A percentile compares a stretch with the other conserved stretches of the same genome.
These are phyloP conservation scores for Microcebus jonahi DNA, from an alignment of 2,113 vertebrate species.

Conservation along the genomic window DNA sequence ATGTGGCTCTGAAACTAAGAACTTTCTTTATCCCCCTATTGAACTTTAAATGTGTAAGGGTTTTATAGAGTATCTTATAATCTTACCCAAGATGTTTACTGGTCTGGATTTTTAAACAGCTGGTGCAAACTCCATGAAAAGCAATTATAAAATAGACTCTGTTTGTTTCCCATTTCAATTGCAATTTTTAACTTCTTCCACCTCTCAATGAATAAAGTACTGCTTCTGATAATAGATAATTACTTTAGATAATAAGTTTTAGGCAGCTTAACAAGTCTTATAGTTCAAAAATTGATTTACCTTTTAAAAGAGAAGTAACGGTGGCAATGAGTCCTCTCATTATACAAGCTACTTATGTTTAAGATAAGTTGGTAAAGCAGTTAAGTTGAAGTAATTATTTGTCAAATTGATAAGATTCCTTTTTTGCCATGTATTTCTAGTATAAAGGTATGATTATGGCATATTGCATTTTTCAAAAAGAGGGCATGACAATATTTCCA, in stretches of 20 bases:
- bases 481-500: neutral
- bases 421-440: neutral
- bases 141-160: neutral
- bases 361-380: neutral
- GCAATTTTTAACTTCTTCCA: constrained; percentile 23
- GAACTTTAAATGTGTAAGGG: neutral
- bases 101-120: neutral
- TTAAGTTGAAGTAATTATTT: constrained; percentile 23
- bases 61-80: neutral
- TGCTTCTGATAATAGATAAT: constrained; percentile 45
- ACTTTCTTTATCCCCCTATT: neutral
- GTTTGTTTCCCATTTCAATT: neutral
- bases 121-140: neutral
- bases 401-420: neutral
- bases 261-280: neutral
- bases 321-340: neutral
- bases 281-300: constrained; percentile 13
- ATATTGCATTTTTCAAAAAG: neutral
- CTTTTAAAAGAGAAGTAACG: neutral
- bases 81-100: neutral
- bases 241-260: constrained; percentile 44
- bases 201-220: neutral
- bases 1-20: neutral
- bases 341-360: neutral
- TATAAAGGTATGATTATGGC: neutral